Conservation (phyloP, 2,888 invertebrate genomes). For the Trachelus stipa region DNA sequence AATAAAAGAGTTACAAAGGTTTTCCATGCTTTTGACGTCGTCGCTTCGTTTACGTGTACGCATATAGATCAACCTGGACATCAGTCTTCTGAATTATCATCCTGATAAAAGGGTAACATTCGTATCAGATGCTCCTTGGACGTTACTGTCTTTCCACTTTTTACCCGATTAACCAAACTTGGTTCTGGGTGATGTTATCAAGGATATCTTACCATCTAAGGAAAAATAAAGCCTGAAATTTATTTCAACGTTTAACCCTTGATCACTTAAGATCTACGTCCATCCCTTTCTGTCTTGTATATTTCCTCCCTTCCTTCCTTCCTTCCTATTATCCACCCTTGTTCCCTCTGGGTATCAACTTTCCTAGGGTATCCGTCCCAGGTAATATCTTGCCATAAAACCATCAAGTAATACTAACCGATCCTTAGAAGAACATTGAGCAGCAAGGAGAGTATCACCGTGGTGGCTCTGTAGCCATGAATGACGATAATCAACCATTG, state of each 20-base stretch:
- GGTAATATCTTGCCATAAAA: neutral
- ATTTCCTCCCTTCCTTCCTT: neutral
- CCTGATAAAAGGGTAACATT: neutral
- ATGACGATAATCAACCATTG: slow-evolving; percentile 55
- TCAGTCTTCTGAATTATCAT: neutral
- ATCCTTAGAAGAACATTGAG: slow-evolving; percentile 59
- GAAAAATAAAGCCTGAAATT: neutral
- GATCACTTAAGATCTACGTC: neutral
- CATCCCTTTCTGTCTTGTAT: no score
- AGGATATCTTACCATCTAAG: neutral
- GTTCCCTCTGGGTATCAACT: neutral
- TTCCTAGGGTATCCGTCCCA: neutral
- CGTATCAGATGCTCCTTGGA: neutral
- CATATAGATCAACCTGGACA: no score
- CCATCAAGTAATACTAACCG: slow-evolving; percentile 48
- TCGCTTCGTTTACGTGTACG: no score
- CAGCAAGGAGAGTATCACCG: slow-evolving; percentile 56
- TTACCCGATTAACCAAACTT: neutral
- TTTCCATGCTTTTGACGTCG: no score
- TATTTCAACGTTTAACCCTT: neutral
- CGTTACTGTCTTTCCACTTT: neutral
- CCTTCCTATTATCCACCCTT: neutral
- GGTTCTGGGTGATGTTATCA: neutral
- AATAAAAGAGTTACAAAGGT: no score
- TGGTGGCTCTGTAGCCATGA: slow-evolving; percentile 56